Evolutionary conservation across 2,113 vertebrate genomes (phyloP).

Genomic region (Athene cunicularia): DNA sequence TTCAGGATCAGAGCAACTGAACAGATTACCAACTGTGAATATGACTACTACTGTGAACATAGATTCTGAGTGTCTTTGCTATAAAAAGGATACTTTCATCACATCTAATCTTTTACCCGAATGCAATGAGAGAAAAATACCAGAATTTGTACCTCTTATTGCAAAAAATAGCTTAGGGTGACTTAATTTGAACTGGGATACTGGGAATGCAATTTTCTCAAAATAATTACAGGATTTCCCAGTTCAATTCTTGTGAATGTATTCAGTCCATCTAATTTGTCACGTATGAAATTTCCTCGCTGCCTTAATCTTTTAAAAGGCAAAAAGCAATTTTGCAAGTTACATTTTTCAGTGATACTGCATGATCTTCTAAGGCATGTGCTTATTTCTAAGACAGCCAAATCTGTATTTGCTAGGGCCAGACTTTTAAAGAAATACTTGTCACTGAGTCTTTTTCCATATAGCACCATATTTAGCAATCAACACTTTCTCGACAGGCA

Average conservation of each 20-base stretch:
- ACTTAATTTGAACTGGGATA: background rate
- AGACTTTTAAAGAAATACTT: background rate
- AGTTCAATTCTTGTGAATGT: background rate
- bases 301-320: background rate
- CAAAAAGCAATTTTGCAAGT: background rate
- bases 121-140: background rate
- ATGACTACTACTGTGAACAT: background rate
- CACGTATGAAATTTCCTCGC: background rate
- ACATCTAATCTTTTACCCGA: background rate
- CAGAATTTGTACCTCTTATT: background rate
- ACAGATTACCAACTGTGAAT: background rate
- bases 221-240: background rate
- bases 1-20: background rate
- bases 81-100: background rate
- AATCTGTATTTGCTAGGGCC: background rate
- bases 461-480: background rate
- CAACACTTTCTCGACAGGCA: slow-evolving; percentile 77
- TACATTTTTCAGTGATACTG: background rate
- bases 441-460: background rate
- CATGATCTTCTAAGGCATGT: background rate
- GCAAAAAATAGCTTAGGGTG: background rate
- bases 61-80: background rate
- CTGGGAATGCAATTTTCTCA: background rate
- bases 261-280: background rate
- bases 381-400: background rate